Evolutionary conservation across 2,888 invertebrate species (phyloP).

Genomic region (Orgyia antiqua): DNA sequence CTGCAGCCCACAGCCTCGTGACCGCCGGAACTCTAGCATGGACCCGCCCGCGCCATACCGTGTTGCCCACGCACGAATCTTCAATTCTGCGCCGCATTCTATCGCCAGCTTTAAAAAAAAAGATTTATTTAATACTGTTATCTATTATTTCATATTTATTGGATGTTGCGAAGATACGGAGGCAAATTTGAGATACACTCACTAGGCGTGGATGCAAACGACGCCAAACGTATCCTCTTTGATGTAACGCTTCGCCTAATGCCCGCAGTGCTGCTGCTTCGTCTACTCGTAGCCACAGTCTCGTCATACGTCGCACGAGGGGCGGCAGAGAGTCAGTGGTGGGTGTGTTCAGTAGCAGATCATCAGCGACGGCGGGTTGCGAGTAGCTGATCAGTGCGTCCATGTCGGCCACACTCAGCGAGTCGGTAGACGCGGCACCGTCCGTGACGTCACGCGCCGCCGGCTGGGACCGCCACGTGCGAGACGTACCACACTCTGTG

Average conservation of each 20-base stretch:
- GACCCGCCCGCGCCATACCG: conserved; percentile 10
- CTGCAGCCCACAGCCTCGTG: conserved; percentile 95
- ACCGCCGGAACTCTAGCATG: conserved; percentile 70
- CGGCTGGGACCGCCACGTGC: conserved; percentile 11
- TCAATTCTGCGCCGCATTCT: conserved; percentile 46
- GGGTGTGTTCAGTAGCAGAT: conserved; percentile 81
- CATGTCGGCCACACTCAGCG: conserved; percentile 52
- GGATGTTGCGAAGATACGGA: no score
- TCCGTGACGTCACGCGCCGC: conserved; percentile 12
- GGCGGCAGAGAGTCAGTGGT: conserved; percentile 61
- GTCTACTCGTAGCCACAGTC: conserved; percentile 89
- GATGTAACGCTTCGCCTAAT: conserved; percentile 59
- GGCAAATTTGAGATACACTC: conserved; percentile 34
- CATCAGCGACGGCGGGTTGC: conserved; percentile 90
- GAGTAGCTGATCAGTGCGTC: conserved; percentile 86
- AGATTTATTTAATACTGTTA: no score
- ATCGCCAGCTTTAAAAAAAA: conserved; percentile 63
- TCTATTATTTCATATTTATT: no score
- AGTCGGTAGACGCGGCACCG: conserved; percentile 13
- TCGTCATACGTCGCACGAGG: conserved; percentile 91
- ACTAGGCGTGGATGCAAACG: conserved; percentile 35
- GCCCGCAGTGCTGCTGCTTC: conserved; percentile 79
- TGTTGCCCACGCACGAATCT: conserved; percentile 52
- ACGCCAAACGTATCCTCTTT: conserved; percentile 57
- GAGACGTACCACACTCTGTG: conserved; percentile 7